Evolutionary conservation across 2,113 vertebrate genomes (phyloP).

Genomic region (Oryzias curvinotus): DNA sequence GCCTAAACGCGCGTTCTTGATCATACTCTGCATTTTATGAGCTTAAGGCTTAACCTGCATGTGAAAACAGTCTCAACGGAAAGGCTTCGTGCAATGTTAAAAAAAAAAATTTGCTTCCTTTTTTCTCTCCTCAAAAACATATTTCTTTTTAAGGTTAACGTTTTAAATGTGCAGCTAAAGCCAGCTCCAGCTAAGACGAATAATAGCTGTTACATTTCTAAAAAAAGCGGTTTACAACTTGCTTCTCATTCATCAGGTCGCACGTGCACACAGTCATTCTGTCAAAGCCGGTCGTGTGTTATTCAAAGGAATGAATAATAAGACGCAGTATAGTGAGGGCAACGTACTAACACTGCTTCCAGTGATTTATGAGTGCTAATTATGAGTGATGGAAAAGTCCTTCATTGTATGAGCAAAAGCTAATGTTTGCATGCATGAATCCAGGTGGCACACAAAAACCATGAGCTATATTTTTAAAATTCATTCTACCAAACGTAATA

Average conservation of each 20-base stretch:
- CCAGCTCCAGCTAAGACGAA: background rate
- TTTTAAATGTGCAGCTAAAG: constrained; percentile 1
- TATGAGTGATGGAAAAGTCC: background rate
- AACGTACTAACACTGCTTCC: background rate
- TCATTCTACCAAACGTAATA: no score
- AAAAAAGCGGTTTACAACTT: background rate
- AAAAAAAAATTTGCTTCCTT: no score
- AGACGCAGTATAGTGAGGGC: background rate
- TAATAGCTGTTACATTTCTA: background rate
- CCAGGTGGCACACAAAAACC: no score
- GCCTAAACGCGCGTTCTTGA: no score
- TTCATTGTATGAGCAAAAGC: background rate
- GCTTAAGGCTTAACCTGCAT: no score
- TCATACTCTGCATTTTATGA: no score
- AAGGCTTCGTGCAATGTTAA: no score
- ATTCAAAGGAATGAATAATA: background rate
- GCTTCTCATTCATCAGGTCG: background rate
- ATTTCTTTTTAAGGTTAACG: background rate
- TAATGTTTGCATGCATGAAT: no score
- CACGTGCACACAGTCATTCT: background rate
- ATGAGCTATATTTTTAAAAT: no score
- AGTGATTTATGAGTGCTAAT: background rate
- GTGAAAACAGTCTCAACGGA: no score
- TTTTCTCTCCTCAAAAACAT: no score
- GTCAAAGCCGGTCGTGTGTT: no score